phyloP scores from a whole-genome alignment of 53 echinoderm and acorn worm species.

The Holothuria leucospilota region DNA sequence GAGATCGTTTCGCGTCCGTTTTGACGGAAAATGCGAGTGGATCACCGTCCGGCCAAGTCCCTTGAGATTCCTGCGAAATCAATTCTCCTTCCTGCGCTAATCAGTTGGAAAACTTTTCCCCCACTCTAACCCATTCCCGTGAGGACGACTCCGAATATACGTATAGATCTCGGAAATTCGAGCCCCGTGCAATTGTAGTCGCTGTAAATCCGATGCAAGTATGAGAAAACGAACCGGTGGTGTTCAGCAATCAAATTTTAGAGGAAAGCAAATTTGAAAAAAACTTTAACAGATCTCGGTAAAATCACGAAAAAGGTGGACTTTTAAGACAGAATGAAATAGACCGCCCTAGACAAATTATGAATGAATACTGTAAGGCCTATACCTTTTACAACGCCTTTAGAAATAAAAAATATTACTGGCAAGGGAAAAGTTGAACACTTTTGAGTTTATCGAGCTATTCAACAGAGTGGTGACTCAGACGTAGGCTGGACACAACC shows the following conservation, averaged over 20 bases:
- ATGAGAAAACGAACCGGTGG: constrained; percentile 1
- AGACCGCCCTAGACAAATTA: no score
- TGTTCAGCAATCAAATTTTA: constrained; percentile 8
- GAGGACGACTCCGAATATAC: constrained; percentile 13
- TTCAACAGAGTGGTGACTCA: no score
- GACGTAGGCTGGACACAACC: no score
- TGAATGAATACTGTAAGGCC: no score
- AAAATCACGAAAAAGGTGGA: no score
- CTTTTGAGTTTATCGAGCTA: no score
- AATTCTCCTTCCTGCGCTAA: constrained; percentile 29
- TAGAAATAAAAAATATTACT: no score
- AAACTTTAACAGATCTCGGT: no score
- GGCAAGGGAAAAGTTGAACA: no score
- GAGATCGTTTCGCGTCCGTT: constrained; percentile 31
- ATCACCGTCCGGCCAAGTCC: constrained; percentile 41
- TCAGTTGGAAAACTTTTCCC: constrained; percentile 45
- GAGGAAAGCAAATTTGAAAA: no score
- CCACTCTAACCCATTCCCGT: constrained; percentile 45
- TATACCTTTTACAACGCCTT: no score
- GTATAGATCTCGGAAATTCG: constrained; percentile 41
- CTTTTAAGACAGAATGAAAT: no score
- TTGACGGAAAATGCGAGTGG: constrained; percentile 41
- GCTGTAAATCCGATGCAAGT: constrained; percentile 2
- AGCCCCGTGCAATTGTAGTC: constrained; percentile 32
- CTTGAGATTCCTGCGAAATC: constrained; percentile 9